Base-by-base conservation (phyloP, 2,113 vertebrate genomes). In the Zonotrichia leucophrys region DNA sequence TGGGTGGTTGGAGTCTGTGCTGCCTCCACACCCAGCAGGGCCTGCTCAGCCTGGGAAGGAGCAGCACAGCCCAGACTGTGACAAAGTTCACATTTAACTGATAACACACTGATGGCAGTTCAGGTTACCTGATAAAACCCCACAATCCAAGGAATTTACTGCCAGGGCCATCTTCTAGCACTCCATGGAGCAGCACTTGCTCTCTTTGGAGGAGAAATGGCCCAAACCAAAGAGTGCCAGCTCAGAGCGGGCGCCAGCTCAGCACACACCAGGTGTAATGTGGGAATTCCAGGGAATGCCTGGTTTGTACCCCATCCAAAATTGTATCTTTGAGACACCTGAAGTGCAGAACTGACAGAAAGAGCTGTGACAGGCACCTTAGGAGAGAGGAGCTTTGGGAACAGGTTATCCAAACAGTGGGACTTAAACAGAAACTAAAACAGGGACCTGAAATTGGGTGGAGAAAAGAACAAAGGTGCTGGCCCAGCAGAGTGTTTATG, bases 371-470 rank as follows among this genome's bases (percentile, higher is more conserved):
- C 25, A 3, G 1, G 31, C 31, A 46, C 23, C 24, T 70, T 15
- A 1, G 28, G 8, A 9, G 13, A 72, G 19, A 44, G 2, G 18
- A 21, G 25, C 49, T n/a, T 21, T 3, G 6, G 50, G 41, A 80
- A 53, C n/a, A 69, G 47, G 46, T 18, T 46, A 15, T 39, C 27
- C 73, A 73, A 83, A 22, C 10, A 27, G 28, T 2, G 8, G 62
- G 19, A 62, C 23, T 74, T 53, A 2, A 49, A 28, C 0, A 86
- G n/a, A 28, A 83, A 46, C 44, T 53, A 70, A 89, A 72, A 47
- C 0, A 77, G 25, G 47, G 31, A 47, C 31, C 24, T 2, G 3
- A 82, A 73, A 55, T 42, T 1, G 1, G 17, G 7, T 0, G 0
- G 37, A 52, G 50, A 77, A 52, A 90, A 64, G 63, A 68, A 66